These are phyloP conservation scores for Nasonia oneida DNA, from an alignment of 2,888 invertebrate species.

Conservation along the genomic window DNA sequence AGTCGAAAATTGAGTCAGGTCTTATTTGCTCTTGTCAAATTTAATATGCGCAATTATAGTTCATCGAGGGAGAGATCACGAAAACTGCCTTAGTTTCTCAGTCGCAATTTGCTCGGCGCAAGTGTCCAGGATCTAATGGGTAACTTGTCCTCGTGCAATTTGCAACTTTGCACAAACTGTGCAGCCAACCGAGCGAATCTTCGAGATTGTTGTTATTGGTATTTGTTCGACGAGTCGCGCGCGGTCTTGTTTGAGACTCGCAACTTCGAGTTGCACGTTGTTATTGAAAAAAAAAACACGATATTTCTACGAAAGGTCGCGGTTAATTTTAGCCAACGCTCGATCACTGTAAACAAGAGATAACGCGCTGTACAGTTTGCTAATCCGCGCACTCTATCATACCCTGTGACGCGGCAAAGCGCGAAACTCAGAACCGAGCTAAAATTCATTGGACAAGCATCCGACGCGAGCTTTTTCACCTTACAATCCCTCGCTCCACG, in stretches of 20 bases:
- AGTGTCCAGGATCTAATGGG: conserved; percentile 26
- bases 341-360: conserved; percentile 1
- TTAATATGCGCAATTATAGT: not conserved
- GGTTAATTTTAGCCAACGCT: not conserved
- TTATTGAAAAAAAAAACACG: not conserved
- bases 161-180: conserved; percentile 28
- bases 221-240: not conserved
- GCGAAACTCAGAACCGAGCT: no score
- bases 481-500: not conserved
- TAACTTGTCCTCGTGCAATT: conserved; percentile 35
- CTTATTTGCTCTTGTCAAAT: not conserved
- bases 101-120: conserved; percentile 29
- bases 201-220: not conserved
- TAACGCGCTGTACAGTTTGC: not conserved
- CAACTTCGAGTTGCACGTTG: no score
- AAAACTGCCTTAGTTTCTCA: conserved; percentile 17
- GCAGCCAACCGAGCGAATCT: not conserved
- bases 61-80: not conserved
- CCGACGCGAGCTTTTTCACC: not conserved
- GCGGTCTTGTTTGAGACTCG: not conserved
- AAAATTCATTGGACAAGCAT: no score
- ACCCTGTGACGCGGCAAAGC: no score
- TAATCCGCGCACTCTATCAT: no score
- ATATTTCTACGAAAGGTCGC: not conserved
- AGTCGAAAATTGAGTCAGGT: not conserved